Conservation (phyloP, 2,888 invertebrate species). For the Plusia festucae region DNA sequence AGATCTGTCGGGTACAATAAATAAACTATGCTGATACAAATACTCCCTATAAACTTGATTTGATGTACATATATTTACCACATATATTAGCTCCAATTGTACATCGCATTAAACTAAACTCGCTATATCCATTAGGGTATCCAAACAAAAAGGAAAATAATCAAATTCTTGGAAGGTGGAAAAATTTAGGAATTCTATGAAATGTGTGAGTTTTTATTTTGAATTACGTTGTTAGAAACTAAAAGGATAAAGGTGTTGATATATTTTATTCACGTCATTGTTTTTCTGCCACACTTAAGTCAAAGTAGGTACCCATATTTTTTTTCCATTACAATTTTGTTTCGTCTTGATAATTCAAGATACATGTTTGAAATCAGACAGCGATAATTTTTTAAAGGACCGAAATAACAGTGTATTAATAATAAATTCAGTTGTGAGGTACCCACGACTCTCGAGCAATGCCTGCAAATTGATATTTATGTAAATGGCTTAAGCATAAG, state of each 20-base stretch:
- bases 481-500: conserved; percentile 7
- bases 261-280: no score
- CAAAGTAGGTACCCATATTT: not conserved
- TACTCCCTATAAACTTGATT: not conserved
- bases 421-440: not conserved
- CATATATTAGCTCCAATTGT: not conserved
- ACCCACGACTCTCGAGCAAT: not conserved
- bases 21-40: not conserved
- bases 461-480: conserved; percentile 6
- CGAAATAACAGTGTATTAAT: conserved; percentile 3
- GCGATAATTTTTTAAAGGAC: not conserved
- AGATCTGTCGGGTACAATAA: not conserved
- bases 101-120: not conserved
- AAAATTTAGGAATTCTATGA: no score
- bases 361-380: not conserved
- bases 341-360: not conserved
- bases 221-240: no score
- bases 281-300: no score
- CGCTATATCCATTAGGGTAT: no score
- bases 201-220: no score
- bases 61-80: not conserved
- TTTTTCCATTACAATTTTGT: not conserved
- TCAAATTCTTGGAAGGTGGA: no score
- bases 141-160: no score
- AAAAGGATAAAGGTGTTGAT: no score